These are phyloP conservation scores for Chrysemys picta DNA, from an alignment of 2,113 vertebrate genomes.

Conservation along the genomic window DNA sequence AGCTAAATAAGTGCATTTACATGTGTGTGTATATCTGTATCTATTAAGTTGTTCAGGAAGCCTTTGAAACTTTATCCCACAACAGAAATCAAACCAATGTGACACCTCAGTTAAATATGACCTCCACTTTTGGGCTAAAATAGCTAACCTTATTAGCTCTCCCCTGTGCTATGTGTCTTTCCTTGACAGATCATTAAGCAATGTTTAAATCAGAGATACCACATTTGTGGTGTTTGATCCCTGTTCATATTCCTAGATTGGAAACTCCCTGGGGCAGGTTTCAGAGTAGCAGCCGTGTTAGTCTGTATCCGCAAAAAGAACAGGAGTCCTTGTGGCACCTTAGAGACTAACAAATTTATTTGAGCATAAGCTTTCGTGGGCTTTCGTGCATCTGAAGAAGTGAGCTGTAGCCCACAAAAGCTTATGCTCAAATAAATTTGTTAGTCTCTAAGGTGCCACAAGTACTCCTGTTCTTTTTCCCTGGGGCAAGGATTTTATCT, in stretches of 20 bases:
- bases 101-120: conserved; percentile 54
- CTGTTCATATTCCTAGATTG: neutral
- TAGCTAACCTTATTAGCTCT: conserved; percentile 58
- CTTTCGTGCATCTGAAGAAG: no score
- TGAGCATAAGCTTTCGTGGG: no score
- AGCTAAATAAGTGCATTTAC: neutral
- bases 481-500: neutral
- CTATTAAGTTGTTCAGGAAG: conserved; percentile 69
- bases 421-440: no score
- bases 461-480: neutral
- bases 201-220: neutral
- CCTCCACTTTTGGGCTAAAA: conserved; percentile 49
- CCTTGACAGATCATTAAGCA: conserved; percentile 29
- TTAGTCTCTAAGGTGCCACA: no score
- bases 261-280: neutral
- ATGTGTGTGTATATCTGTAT: conserved; percentile 52
- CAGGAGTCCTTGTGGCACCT: no score
- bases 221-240: neutral
- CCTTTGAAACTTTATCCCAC: conserved; percentile 61
- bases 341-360: no score
- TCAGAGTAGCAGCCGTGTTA: no score
- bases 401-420: no score
- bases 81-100: conserved; percentile 59
- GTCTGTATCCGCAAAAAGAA: no score
- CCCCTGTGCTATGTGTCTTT: conserved; percentile 31